Evolutionary conservation across 2,888 invertebrate genomes (phyloP).

Genomic region (Zygothrica quintamaculata): DNA sequence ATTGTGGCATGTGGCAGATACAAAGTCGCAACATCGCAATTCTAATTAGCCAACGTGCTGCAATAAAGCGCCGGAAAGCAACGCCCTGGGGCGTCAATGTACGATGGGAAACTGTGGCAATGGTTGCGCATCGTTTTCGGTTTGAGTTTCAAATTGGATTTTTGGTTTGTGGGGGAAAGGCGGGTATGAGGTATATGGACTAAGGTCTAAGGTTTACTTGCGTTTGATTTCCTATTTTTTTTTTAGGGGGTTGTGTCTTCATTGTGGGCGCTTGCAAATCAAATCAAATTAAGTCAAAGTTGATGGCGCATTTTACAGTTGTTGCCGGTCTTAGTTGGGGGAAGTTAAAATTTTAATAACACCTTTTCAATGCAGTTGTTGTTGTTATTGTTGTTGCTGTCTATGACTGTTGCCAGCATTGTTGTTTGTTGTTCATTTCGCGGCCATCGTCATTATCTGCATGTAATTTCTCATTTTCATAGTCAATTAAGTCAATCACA

Average conservation of each 20-base stretch:
- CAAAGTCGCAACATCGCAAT: conserved; percentile 45
- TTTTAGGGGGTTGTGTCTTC: conserved; percentile 11
- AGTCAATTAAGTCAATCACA: conserved; percentile 85
- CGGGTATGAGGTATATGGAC: neutral
- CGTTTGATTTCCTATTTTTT: neutral
- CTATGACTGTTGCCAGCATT: conserved; percentile 47
- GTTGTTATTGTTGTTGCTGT: conserved; percentile 30
- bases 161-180: neutral
- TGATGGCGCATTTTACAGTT: conserved; percentile 62
- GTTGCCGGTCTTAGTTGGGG: conserved; percentile 8
- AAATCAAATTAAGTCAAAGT: conserved; percentile 76
- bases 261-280: conserved; percentile 55
- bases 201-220: conserved; percentile 1
- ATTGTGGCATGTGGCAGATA: conserved; percentile 36
- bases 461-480: conserved; percentile 84
- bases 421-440: conserved; percentile 79
- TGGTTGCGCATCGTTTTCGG: conserved; percentile 4
- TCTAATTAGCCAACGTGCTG: conserved; percentile 70
- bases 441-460: conserved; percentile 73
- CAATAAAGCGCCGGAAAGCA: conserved; percentile 63
- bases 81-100: conserved; percentile 32
- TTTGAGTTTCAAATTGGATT: neutral
- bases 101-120: conserved; percentile 14
- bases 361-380: conserved; percentile 21
- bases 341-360: conserved; percentile 57